Base-by-base conservation (phyloP, 2,888 invertebrate species). In the Dorcus hopei region DNA sequence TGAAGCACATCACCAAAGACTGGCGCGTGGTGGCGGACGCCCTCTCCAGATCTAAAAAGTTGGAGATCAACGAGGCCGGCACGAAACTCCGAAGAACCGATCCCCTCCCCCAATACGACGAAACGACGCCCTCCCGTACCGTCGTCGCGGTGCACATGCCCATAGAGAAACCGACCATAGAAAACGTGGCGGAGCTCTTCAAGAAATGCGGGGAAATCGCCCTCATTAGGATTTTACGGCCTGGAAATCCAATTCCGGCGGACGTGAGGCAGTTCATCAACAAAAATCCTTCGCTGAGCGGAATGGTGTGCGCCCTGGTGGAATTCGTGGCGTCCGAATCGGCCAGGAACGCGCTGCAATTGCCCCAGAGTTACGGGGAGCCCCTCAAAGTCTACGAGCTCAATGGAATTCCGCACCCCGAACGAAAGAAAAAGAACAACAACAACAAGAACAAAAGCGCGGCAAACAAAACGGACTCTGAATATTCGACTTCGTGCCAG, bases 11-110 rank as follows among this genome's bases (percentile, higher is more conserved):
- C 58, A 94, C 95, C 9, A 92, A 94, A 74, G 96, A 97, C 76
- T 97, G 95, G 92, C 85, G 94, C 63, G 91, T 92, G 19, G 95
- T 97, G 8, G 95, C 95, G 1, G 88, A 90, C 72, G 92, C 95
- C 38, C 81, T 97, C 63, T 84, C 87, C 67, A 82, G 87, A 41
- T 92, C 91, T 42, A 86, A 84, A 14, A 89, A 89, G 68, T 81
- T 97, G 65, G 91, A 95, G 79, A 89, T 97, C 51, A 97, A 97
- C 77, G 91, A 93, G 61, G 85, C 89, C 61, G 94, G 93, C 23
- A 96, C 95, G 0, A 97, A 97, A 76, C 83, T 97, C 49, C 83
- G 95, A 11, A 85, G 97, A 54, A 80, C 89, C 43, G 91, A 93
- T 16, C 88, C 96, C 0, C 78, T 97, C 65, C 96, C 96, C 3